phyloP scores from a whole-genome alignment of 2,888 invertebrate genomes.

The Caenorhabditis sp. region DNA sequence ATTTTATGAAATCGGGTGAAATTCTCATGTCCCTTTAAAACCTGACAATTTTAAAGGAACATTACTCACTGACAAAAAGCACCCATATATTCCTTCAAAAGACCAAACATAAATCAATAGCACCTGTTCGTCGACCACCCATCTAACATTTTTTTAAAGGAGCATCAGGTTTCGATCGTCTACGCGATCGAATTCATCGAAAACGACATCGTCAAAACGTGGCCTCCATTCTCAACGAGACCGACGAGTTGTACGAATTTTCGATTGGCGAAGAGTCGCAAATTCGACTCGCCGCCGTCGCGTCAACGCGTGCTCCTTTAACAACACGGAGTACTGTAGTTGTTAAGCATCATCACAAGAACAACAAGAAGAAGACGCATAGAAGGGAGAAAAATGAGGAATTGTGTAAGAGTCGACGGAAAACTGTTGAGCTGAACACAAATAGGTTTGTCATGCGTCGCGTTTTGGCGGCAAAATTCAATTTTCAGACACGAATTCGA shows the following conservation, averaged over 20 bases:
- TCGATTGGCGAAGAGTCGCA: not conserved
- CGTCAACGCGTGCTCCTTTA: constrained; percentile 10
- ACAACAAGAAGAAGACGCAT: constrained; percentile 1
- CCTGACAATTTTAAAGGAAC: no score
- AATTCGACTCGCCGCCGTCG: constrained; percentile 8
- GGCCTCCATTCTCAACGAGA: constrained; percentile 16
- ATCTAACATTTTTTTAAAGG: constrained; percentile 12
- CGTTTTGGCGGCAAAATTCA: no score
- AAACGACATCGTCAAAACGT: constrained; percentile 39
- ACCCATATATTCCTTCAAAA: no score
- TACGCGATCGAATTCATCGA: constrained; percentile 40
- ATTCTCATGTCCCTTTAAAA: no score
- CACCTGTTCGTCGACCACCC: not conserved
- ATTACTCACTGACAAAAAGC: no score
- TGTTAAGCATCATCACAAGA: not conserved
- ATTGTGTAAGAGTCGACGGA: constrained; percentile 46
- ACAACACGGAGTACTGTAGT: constrained; percentile 9
- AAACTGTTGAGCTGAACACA: constrained; percentile 48
- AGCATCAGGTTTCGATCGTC: constrained; percentile 38
- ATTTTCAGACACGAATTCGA: constrained; percentile 52
- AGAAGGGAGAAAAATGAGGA: constrained; percentile 56
- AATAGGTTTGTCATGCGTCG: constrained; percentile 13
- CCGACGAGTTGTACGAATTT: constrained; percentile 33
- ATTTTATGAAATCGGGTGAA: no score
- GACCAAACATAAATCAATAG: not conserved